Percentiles rank a stretch among this genome's conserved stretches.
These are phyloP conservation scores for Trichopria drosophilae DNA, from an alignment of 2,888 invertebrate species.

Conservation along the genomic window DNA sequence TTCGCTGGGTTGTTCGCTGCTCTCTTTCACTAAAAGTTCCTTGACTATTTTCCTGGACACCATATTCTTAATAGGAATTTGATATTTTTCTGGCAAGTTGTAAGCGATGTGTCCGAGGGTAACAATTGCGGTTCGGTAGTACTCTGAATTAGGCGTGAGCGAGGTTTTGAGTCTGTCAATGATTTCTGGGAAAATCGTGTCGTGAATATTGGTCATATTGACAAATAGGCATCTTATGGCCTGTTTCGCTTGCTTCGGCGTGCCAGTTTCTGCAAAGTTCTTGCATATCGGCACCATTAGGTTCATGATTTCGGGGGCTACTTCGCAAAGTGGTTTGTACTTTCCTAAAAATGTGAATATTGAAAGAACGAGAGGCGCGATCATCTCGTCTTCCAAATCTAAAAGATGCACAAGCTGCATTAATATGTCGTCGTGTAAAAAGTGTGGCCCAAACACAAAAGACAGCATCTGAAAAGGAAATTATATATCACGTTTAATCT, in stretches of 20 bases:
- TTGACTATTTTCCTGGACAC: slow-evolving; percentile 95
- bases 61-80: slow-evolving; percentile 88
- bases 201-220: slow-evolving; percentile 73
- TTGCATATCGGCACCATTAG: slow-evolving; percentile 84
- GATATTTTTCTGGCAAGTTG: slow-evolving; percentile 87
- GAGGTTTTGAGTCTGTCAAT: slow-evolving; percentile 78
- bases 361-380: slow-evolving; percentile 80
- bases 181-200: slow-evolving; percentile 79
- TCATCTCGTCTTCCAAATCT: slow-evolving; percentile 77
- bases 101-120: slow-evolving; percentile 93
- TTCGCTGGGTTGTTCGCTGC: slow-evolving; percentile 62
- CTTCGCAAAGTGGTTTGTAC: slow-evolving; percentile 79
- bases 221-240: slow-evolving; percentile 90
- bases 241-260: slow-evolving; percentile 94
- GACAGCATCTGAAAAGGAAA: slow-evolving; percentile 70
- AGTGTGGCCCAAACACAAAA: slow-evolving; percentile 90
- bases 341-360: slow-evolving; percentile 86
- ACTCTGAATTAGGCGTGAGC: slow-evolving; percentile 72
- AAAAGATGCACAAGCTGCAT: slow-evolving; percentile 76
- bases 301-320: slow-evolving; percentile 75
- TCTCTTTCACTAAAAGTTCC: slow-evolving; percentile 86
- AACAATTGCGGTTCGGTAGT: slow-evolving; percentile 92
- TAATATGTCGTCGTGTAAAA: slow-evolving; percentile 83
- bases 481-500: neutral
- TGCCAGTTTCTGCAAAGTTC: slow-evolving; percentile 84